Evolutionary conservation across 2,797 vertebrate genomes (phyloP), one percentile per base, ranked within the genome.

Genomic region (Neopelma chrysocephalum): DNA sequence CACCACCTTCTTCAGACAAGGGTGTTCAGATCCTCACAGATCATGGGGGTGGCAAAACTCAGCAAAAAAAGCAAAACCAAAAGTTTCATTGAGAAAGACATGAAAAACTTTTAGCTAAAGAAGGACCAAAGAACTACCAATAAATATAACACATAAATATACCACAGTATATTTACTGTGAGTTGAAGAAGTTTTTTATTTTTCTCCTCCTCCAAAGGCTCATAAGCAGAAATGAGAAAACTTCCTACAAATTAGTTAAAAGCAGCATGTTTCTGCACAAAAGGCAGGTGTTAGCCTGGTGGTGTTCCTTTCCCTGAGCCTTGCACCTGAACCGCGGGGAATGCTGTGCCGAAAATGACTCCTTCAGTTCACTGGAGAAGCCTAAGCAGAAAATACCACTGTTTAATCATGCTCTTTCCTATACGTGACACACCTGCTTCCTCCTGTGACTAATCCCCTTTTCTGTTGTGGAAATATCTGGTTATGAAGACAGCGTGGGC

Each of bases 401-500:
- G 76, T 71, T 93, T 82, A 92, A 83, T 96, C 85, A 81, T 22
- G 2, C 71, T 73, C 47, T 93, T 95, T 89, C 89, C 91, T 60
- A 80, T 20, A 76, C 53, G 36, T 82, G 87, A 69, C 87, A 95
- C 95, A 95, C 93, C 91, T 97, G 94, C 87, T 95, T 92, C 87
- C 73, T 96, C 62, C 94, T 50, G 76, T 94, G 95, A 95, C 94
- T 96, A 96, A 97, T 90, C 64, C 77, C 68, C 45, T 93, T 93
- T 93, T 92, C 91, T 93, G 87, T 15, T 66, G 64, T 11, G 27
- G 93, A 96, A 96, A 92, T 84, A 93, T 64, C 76, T 93, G 76
- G 82, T 91, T 85, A 88, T 65, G 89, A 93, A 91, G 84, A 75
- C 60, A 20, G 87, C 2, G 18, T 89, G 89, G 82, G 89, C 89